Evolutionary conservation across 2,113 vertebrate genomes (phyloP).

Genomic region (Coptodon rendalli): DNA sequence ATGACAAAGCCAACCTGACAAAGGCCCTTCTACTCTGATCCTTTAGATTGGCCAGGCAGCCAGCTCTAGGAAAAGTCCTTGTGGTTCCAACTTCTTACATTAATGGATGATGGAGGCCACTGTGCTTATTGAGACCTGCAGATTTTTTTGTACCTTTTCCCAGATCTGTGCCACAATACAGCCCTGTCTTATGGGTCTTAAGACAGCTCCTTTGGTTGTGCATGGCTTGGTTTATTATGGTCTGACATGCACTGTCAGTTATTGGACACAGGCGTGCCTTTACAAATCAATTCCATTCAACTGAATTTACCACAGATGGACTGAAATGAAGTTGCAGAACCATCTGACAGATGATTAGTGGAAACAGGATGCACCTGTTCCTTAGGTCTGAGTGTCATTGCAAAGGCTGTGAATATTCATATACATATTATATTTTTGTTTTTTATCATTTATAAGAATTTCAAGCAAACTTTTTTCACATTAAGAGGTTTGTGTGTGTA

Average conservation of each 20-base stretch:
- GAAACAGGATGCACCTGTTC: too few relatives aligned
- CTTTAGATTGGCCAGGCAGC: background rate
- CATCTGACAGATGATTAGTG: too few relatives aligned
- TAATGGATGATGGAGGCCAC: background rate
- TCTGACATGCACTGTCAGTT: background rate
- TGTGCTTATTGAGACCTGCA: background rate
- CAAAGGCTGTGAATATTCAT: background rate
- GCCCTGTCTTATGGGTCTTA: background rate
- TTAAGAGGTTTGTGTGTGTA: background rate
- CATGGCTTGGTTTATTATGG: background rate
- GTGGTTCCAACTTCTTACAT: background rate
- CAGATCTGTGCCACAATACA: fast-evolving
- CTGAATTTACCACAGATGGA: background rate
- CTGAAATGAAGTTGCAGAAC: background rate
- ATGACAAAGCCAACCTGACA: fast-evolving
- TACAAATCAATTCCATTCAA: background rate
- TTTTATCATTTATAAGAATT: background rate
- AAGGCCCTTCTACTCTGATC: fast-evolving
- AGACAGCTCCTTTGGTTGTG: fast-evolving
- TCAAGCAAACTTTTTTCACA: background rate
- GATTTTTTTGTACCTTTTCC: background rate
- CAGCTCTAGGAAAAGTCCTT: background rate
- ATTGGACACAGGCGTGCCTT: background rate
- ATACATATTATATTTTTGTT: background rate
- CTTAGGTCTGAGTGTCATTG: background rate